A percentile compares a stretch with the other conserved stretches of the same genome.
phyloP scores from a whole-genome alignment of 2,797 vertebrate genomes.

The Propithecus deckenii region DNA sequence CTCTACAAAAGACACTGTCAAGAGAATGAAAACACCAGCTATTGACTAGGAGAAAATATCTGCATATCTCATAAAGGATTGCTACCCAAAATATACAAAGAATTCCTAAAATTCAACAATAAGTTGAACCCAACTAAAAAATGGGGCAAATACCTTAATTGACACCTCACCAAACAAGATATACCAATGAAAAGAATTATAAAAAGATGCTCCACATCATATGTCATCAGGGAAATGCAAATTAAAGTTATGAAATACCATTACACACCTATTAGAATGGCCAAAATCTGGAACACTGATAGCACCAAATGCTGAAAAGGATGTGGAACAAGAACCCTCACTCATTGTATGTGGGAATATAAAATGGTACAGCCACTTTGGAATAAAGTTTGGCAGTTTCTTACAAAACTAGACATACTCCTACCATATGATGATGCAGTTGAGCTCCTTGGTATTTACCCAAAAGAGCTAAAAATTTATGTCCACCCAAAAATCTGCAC shows the following conservation, averaged over 20 bases:
- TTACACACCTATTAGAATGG: not conserved
- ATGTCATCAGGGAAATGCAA: not conserved
- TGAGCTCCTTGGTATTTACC: not conserved
- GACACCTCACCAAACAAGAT: not conserved
- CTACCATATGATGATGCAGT: not conserved
- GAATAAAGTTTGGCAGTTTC: not conserved
- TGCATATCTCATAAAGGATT: not conserved
- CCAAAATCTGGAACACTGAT: not conserved
- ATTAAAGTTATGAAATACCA: not conserved
- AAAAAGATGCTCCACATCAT: not conserved
- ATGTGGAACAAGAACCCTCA: not conserved
- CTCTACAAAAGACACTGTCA: not conserved
- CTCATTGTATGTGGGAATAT: not conserved
- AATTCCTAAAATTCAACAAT: not conserved
- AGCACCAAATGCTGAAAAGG: not conserved
- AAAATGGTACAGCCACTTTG: not conserved
- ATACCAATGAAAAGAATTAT: not conserved
- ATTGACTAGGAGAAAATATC: not conserved
- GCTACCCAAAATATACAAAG: not conserved
- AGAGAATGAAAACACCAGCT: not conserved
- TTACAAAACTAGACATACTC: not conserved
- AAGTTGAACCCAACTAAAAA: not conserved
- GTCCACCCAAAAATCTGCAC: not conserved
- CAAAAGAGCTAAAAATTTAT: not conserved
- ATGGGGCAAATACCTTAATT: not conserved